Base-by-base conservation (phyloP, 2,888 invertebrate species). In the Conchocele bisecta region DNA sequence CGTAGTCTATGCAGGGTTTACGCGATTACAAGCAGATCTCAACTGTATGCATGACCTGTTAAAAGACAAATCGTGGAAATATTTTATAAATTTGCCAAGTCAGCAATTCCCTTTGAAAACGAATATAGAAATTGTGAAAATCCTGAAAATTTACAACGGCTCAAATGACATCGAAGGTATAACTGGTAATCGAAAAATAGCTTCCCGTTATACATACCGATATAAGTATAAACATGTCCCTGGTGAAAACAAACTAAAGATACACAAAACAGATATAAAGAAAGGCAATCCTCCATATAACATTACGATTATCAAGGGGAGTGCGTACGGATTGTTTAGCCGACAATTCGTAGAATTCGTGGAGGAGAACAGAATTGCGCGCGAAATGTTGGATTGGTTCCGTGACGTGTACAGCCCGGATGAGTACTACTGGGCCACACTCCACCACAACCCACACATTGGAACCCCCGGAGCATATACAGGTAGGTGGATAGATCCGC, bases 141-240 rank as follows among this genome's bases (percentile, higher is more conserved):
- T 90, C 37, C 73, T 91, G 28, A 85, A 85, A 60, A 85, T 86
- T 31, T 89, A 89, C 72, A 90, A 91, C 66, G 90, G 90, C 24
- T 72, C 87, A 31, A 91, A 91, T 71, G 89, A 90, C 33, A 87
- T 91, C 11, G 91, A 91, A 75, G 89, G 90, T 0, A 81, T 90
- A 6, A 85, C 83, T 0, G 85, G 84, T 0, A 63, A 65, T 1
- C 61, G 87, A 9, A 79, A 84, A 59, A 42, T 87, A 29, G 42
- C 44, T 1, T 1, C 11, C 1, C 67, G 86, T n/a, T 84, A 69
- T 54, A 50, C 60, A 26, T 22, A 53, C 61, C 46, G 81, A 66
- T 41, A 72, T 59, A 11, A 73, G 71, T 58, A 77, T 61, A 57
- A 66, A 75, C 48, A 63, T 70, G 53, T 79, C 73, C 37, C 78